Base-by-base conservation (phyloP, 2,888 invertebrate species). In the Allolobophora icterica region DNA sequence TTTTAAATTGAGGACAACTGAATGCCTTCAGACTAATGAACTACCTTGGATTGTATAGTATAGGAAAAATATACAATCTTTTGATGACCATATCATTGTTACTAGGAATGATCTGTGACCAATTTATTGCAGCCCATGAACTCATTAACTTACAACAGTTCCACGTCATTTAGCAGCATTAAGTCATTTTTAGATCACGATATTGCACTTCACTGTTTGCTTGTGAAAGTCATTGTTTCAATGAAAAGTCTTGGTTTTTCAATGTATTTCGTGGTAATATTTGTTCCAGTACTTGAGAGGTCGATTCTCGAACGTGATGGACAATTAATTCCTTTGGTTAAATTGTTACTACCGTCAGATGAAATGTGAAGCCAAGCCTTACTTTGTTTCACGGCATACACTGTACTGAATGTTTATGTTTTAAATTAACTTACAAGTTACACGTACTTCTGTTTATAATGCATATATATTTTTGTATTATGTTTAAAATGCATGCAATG, bases 61-160 rank as follows among this genome's bases (percentile, higher is more conserved):
- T 45, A 45, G 45, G 17, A 19, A 19, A 15, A 40, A 19, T n/a
- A 19, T 17, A 15, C 45, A 45, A 45, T n/a, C n/a, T 71, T 71
- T 71, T n/a, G n/a, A 71, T 71, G 30, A 71, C 71, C 71, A n/a
- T 71, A n/a, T 71, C n/a, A n/a, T n/a, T 71, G 71, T 71, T 71
- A 71, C 11, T 6, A 71, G n/a, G n/a, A 71, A n/a, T 30, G 71
- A 71, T 71, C 71, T 71, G 71, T 71, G 30, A 30, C 11, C 6
- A 71, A n/a, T 71, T 71, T 71, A n/a, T 71, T 71, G 13, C 1
- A 71, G 8, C 30, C n/a, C 1, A 71, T 30, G 1, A 71, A n/a
- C n/a, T 71, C 30, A 71, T 71, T 71, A 71, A 30, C n/a, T 71
- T 71, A 17, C 71, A 71, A n/a, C 71, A 71, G 71, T 71, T 71